A percentile compares a stretch with the other conserved stretches of the same genome.
Conservation (phyloP, 1,140 invertebrate genomes). For the Drosophila triauraria region DNA sequence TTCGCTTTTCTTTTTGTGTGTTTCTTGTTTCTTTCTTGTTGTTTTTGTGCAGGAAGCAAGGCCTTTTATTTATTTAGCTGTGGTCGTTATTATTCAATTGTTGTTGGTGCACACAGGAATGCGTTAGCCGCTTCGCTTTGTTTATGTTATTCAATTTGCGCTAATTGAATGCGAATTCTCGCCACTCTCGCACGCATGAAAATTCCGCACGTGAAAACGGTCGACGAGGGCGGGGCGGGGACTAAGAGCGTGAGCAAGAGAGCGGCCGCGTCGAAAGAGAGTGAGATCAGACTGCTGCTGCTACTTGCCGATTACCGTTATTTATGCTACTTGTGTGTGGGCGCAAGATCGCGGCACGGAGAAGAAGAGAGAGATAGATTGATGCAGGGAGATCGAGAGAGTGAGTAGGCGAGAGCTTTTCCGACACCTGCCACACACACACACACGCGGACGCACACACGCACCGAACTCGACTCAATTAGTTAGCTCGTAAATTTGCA, state of each 20-base stretch:
- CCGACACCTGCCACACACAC: conserved; percentile 61
- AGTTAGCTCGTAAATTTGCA: conserved; percentile 82
- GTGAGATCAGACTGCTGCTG: conserved; percentile 23
- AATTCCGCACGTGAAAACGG: conserved; percentile 17
- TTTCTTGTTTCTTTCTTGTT: conserved; percentile 7
- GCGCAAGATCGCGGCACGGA: conserved; percentile 18
- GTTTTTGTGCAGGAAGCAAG: conserved; percentile 30
- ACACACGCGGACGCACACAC: conserved; percentile 20
- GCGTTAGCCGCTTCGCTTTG: conserved; percentile 39
- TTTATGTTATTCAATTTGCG: conserved; percentile 51
- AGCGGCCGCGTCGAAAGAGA: conserved; percentile 11
- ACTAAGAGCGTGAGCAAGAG: conserved; percentile 5
- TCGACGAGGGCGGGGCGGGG: conserved; percentile 9
- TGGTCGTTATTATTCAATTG: conserved; percentile 51
- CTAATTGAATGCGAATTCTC: conserved; percentile 75
- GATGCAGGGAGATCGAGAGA: conserved; percentile 19
- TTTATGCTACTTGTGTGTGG: conserved; percentile 33
- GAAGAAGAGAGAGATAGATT: not conserved
- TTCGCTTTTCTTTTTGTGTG: conserved; percentile 8
- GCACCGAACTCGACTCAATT: conserved; percentile 68
- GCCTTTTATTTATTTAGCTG: conserved; percentile 58
- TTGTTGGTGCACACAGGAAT: conserved; percentile 56
- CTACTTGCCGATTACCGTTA: conserved; percentile 24
- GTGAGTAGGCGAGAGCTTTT: conserved; percentile 23
- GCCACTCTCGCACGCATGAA: conserved; percentile 23